Base-by-base conservation (phyloP, 2,113 vertebrate genomes). In the Cariama cristata region DNA sequence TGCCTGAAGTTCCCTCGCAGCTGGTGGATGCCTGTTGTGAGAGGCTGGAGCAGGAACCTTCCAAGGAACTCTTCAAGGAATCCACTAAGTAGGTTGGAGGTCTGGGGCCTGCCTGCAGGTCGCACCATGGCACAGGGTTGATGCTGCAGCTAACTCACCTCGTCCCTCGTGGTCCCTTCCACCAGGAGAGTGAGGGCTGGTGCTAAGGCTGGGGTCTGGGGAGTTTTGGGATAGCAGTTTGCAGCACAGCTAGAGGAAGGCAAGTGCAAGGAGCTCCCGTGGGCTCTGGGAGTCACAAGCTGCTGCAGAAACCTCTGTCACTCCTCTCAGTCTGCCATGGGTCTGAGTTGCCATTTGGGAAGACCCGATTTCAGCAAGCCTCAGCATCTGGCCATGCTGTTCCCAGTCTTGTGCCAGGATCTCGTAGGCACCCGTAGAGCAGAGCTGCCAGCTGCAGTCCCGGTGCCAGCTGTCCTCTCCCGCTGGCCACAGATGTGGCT, bases 11-110 rank as follows among this genome's bases (percentile, higher is more conserved):
- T 90, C 98, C 98, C 40, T 97, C 95, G n/a, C 98, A 98, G 79
- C 97, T 99, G 97, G 98, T 99, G 91, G 97, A 95, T 77, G 97
- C 97, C 73, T 99, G 99, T 64, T 90, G 98, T n/a, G 98, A 99
- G 96, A 95, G 96, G 79, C 98, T 99, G 95, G 98, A 99, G 89
- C 98, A 99, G 89, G 99, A 99, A 11, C 98, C 99, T 93, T 99
- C 98, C 97, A 99, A 99, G 97, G 99, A 99, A 91, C 99, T 99
- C 93, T 99, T 99, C 97, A 99, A 99, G 95, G 99, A 99, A 94
- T 99, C 99, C 82, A 99, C 99, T 97, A 99, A 99, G 99, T 99
- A 97, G 98, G 99, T 88, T 32, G 53, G 33, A 71, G 50, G 52
- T 18, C 33, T 47, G 58, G 32, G 33, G 7, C 50, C 49, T 90